Evolutionary conservation across 2,113 vertebrate genomes (phyloP).

Genomic region (Colius striatus): DNA sequence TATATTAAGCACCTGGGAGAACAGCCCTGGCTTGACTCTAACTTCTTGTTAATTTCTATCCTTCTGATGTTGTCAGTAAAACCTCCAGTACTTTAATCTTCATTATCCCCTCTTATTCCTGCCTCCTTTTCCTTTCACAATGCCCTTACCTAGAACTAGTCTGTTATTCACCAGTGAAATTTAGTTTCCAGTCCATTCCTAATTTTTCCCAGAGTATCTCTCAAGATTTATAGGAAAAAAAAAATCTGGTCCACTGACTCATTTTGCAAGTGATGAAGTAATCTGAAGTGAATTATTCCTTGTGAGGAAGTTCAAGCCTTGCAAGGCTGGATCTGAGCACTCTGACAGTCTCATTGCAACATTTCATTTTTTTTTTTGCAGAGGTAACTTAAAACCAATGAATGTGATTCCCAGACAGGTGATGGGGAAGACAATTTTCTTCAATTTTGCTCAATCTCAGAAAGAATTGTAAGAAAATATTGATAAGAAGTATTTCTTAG

Average conservation of each 20-base stretch:
- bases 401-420: neutral
- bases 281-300: neutral
- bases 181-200: neutral
- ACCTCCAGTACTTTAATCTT: neutral
- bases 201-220: neutral
- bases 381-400: neutral
- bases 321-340: neutral
- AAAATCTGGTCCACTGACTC: neutral
- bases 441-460: neutral
- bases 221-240: neutral
- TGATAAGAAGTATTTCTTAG: neutral
- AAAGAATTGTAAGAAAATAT: neutral
- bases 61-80: neutral
- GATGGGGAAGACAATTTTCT: neutral
- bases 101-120: neutral
- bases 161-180: neutral
- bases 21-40: neutral
- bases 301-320: neutral
- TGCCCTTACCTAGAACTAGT: neutral
- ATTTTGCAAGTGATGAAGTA: neutral
- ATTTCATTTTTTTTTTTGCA: neutral
- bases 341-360: neutral
- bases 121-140: neutral
- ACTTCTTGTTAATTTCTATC: neutral
- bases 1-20: neutral